Percentiles rank a stretch among this genome's conserved stretches.
Evolutionary conservation across 2,113 vertebrate genomes (phyloP).

Genomic region (Forbesichthys agassizii): DNA sequence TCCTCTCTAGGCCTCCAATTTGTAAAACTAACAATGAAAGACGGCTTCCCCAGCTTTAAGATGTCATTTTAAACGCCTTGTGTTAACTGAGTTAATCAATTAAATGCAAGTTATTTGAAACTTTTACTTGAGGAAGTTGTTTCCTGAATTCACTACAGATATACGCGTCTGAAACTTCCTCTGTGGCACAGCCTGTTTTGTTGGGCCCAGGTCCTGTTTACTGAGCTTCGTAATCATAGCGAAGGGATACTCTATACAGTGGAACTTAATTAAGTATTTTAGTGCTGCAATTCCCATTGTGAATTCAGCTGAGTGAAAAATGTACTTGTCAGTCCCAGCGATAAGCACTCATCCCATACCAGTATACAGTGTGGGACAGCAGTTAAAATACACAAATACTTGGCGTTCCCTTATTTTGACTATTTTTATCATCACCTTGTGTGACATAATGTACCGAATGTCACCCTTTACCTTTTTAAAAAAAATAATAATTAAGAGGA

Average conservation of each 20-base stretch:
- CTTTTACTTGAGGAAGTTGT: no score
- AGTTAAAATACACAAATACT: neutral
- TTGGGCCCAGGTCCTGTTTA: neutral
- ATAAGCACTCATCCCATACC: neutral
- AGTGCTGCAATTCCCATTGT: slow-evolving; percentile 7
- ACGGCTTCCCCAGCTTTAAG: slow-evolving; percentile 17
- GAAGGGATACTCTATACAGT: neutral
- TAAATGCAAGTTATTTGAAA: no score
- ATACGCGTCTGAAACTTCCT: slow-evolving; percentile 10
- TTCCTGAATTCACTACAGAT: neutral
- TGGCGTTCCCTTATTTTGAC: slow-evolving; percentile 13
- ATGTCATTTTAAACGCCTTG: slow-evolving; percentile 6
- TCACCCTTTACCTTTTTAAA: neutral
- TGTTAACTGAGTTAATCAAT: neutral
- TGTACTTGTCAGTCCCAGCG: neutral
- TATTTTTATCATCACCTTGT: neutral
- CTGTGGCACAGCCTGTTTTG: neutral
- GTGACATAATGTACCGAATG: neutral
- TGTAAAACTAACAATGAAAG: slow-evolving; percentile 16
- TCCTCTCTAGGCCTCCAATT: slow-evolving; percentile 12
- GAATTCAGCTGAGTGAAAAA: slow-evolving; percentile 21
- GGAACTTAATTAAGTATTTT: neutral
- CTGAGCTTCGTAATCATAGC: neutral
- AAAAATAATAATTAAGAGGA: neutral
- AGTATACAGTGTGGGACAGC: neutral